These are phyloP conservation scores for Junco hyemalis DNA, from an alignment of 2,113 vertebrate species.

Conservation along the genomic window DNA sequence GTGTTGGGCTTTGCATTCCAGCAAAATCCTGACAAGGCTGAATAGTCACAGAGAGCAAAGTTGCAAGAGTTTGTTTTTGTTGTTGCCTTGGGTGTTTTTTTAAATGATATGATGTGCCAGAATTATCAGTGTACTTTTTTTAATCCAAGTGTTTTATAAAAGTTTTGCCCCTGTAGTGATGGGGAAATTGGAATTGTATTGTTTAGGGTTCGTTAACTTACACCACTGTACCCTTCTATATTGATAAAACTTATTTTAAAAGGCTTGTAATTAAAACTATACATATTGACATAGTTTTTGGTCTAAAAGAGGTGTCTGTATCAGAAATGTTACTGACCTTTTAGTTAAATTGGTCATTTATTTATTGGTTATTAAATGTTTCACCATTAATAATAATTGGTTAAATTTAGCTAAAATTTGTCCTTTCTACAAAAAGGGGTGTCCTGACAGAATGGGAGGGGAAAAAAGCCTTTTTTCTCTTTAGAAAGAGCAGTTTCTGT, in stretches of 20 bases:
- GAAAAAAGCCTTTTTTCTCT: neutral
- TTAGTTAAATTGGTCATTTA: neutral
- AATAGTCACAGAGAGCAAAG: neutral
- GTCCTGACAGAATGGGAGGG: neutral
- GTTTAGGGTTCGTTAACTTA: neutral
- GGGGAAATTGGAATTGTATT: neutral
- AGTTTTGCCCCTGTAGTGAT: neutral
- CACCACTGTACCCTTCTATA: neutral
- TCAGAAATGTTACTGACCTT: neutral
- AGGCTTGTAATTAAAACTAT: neutral
- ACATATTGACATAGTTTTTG: neutral
- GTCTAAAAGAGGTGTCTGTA: neutral
- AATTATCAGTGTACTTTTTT: neutral
- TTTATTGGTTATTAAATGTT: neutral
- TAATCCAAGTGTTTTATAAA: neutral
- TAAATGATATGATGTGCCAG: neutral
- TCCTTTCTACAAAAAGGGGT: neutral
- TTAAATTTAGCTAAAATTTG: neutral
- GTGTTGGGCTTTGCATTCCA: constrained; percentile 20
- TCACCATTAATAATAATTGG: neutral
- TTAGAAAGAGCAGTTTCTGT: neutral
- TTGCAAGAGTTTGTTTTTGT: neutral
- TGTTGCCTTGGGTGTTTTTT: neutral
- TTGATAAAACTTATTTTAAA: neutral
- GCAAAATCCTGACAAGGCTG: neutral